phyloP scores from a whole-genome alignment of 2,113 vertebrate species.

The Octodon degus region DNA sequence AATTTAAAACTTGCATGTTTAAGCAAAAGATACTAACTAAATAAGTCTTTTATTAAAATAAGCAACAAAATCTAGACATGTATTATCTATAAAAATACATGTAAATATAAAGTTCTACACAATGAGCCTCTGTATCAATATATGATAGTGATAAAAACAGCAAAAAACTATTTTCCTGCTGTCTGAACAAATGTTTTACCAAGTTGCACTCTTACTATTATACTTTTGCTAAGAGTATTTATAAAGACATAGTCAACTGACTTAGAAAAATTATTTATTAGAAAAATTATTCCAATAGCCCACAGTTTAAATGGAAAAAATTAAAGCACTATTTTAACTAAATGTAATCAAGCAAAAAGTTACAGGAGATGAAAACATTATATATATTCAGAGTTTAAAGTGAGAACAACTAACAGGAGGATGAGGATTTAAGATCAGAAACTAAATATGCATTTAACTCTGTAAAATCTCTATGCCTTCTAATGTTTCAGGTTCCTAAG shows the following conservation, averaged over 20 bases:
- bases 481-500: background rate
- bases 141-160: slow-evolving; percentile 72
- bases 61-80: slow-evolving; percentile 73
- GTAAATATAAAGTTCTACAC: too few relatives aligned
- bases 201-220: slow-evolving; percentile 71
- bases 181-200: slow-evolving; percentile 78
- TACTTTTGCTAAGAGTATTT: slow-evolving; percentile 70
- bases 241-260: slow-evolving; percentile 71
- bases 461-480: slow-evolving; percentile 15
- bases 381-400: background rate
- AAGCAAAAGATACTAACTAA: slow-evolving; percentile 71
- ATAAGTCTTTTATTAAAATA: slow-evolving; percentile 43
- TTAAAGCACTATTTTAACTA: slow-evolving; percentile 55
- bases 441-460: background rate
- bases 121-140: slow-evolving; percentile 60
- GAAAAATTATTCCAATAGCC: background rate
- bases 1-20: slow-evolving; percentile 57
- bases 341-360: slow-evolving; percentile 75
- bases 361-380: slow-evolving; percentile 23
- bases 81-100: too few relatives aligned
- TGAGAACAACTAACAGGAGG: background rate
- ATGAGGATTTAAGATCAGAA: background rate
- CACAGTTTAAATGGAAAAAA: slow-evolving; percentile 61
- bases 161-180: slow-evolving; percentile 63
- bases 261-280: slow-evolving; percentile 11